Percentiles rank a stretch among this genome's conserved stretches.
Evolutionary conservation across 2,797 vertebrate genomes (phyloP).

Genomic region (Alauda arvensis): DNA sequence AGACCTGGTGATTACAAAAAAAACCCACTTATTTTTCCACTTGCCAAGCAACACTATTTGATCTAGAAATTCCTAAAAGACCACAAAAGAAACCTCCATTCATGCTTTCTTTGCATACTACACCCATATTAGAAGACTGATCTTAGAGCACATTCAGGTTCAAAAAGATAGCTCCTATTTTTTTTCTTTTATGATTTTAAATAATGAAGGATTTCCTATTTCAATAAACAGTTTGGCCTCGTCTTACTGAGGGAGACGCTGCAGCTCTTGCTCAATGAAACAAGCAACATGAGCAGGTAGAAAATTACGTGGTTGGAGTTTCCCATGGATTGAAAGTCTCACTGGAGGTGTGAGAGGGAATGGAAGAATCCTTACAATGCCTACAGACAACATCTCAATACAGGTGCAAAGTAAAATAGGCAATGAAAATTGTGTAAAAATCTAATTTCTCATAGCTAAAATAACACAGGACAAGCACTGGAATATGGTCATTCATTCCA

Average conservation of each 20-base stretch:
- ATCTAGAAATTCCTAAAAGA: not conserved
- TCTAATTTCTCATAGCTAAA: not conserved
- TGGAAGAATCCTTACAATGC: not conserved
- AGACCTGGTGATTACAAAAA: not conserved
- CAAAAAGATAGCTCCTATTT: not conserved
- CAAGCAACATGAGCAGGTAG: fast-evolving
- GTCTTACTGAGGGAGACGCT: not conserved
- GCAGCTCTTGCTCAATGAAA: not conserved
- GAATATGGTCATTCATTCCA: not conserved
- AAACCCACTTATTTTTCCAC: not conserved
- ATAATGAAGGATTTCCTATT: not conserved
- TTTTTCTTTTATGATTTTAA: not conserved
- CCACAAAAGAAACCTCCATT: not conserved
- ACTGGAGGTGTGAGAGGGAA: not conserved
- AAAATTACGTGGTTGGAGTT: not conserved
- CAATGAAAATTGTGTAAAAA: not conserved
- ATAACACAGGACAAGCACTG: not conserved
- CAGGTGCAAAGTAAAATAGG: not conserved
- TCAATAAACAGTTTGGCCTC: not conserved
- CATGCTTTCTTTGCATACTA: not conserved
- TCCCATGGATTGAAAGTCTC: not conserved
- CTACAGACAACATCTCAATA: not conserved
- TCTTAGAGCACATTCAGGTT: not conserved
- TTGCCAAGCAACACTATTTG: not conserved
- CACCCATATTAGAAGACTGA: not conserved